A percentile compares a stretch with the other conserved stretches of the same genome.
phyloP scores from a whole-genome alignment of 2,113 vertebrate species.

The Podarcis raffonei region DNA sequence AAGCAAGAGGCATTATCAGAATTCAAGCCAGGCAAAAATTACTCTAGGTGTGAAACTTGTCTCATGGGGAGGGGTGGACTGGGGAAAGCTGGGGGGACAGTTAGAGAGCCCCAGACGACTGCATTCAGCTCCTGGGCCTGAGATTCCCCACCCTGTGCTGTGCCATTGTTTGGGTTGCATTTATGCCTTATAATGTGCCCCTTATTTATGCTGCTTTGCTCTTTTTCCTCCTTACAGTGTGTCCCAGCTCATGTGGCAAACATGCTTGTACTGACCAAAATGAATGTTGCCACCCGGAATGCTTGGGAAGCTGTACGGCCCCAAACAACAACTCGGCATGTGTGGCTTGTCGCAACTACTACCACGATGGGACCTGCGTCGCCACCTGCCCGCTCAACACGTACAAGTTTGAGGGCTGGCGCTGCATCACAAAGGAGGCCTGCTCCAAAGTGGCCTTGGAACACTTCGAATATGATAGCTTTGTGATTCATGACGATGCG shows the following conservation, averaged over 20 bases:
- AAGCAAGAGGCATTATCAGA: no score
- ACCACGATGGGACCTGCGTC: slow-evolving; percentile 86
- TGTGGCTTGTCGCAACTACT: slow-evolving; percentile 91
- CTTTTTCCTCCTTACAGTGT: slow-evolving; percentile 78
- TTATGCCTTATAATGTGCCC: not conserved
- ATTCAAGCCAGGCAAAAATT: no score
- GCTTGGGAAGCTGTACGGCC: slow-evolving; percentile 89
- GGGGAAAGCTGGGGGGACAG: no score
- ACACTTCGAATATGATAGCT: slow-evolving; percentile 80
- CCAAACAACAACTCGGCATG: slow-evolving; percentile 87
- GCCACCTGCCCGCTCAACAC: slow-evolving; percentile 87
- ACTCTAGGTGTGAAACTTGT: not conserved
- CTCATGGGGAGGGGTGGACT: no score
- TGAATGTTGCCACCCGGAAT: slow-evolving; percentile 93
- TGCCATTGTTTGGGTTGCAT: not conserved
- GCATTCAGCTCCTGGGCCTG: no score
- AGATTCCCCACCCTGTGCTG: no score
- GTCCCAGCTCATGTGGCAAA: slow-evolving; percentile 86
- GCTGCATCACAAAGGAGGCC: slow-evolving; percentile 90
- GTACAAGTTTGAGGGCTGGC: slow-evolving; percentile 96
- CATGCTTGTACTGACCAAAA: slow-evolving; percentile 85
- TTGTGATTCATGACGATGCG: slow-evolving; percentile 93
- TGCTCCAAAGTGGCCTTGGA: slow-evolving; percentile 85
- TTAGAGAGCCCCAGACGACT: no score
- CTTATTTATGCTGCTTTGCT: accelerated